Evolutionary conservation across 2,888 invertebrate species (phyloP), one percentile per base, ranked within the genome.

Genomic region (Ditula angustiorana): DNA sequence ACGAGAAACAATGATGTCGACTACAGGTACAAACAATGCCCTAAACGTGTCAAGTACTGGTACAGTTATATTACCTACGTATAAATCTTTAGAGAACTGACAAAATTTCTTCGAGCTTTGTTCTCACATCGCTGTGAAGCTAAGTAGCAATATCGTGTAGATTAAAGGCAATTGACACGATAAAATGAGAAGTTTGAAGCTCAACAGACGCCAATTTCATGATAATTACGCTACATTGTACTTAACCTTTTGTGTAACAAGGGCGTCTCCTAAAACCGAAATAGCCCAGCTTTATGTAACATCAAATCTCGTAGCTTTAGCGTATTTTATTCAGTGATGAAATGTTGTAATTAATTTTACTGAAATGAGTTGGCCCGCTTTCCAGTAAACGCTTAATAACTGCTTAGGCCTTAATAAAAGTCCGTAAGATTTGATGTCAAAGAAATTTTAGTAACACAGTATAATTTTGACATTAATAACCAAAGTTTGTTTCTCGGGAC

Each of bases 81-180:
- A n/a, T 13, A 35, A 35, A 35, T 13, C 11, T 11, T 3, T 13
- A 5, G 1, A 35, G 13, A 8, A 41, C 16, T 41, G 19, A 2
- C 8, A 41, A 41, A 41, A 19, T 8, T n/a, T 41, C 41, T 41
- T 41, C 8, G 19, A 2, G 2, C 13, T 41, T 2, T 41, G 37
- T 8, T 19, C 41, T 3, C 16, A 8, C 49, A 5, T 26, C 26
- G 49, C 41, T 41, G 8, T 8, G 41, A 19, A 1, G 49, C 10
- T 16, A 24, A 37, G 37, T 35, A 23, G 23, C 37, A 53, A 37
- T 35, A 23, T 53, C 23, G 13, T 13, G 53, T 35, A 35, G 53
- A 53, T 53, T 35, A 37, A 53, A 24, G 53, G 13, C 37, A 53
- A 53, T 37, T 13, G 37, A 37, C 24, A 16, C 35, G 37, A 53